These are phyloP conservation scores for Apotomis capreana DNA, from an alignment of 2,888 invertebrate genomes.

Conservation along the genomic window DNA sequence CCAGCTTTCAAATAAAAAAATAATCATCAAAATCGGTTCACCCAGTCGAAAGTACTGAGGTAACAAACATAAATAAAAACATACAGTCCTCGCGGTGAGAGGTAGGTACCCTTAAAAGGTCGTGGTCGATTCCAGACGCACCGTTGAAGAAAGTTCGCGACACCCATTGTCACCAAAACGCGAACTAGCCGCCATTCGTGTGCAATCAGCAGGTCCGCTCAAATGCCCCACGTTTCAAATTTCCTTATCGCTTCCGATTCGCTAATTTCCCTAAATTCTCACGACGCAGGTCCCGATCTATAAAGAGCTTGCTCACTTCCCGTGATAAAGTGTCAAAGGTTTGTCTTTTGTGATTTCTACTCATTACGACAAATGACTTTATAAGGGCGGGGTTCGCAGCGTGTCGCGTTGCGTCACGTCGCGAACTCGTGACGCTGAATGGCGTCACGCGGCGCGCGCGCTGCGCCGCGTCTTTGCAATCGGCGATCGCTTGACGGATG, in stretches of 20 bases:
- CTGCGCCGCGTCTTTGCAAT: constrained; percentile 56
- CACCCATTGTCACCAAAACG: constrained; percentile 24
- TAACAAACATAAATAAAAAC: too few species aligned
- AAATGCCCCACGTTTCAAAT: constrained; percentile 47
- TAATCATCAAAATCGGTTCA: too few species aligned
- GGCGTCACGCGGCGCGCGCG: constrained; percentile 68
- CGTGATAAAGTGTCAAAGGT: constrained; percentile 57
- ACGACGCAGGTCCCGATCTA: constrained; percentile 37
- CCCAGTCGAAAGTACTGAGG: too few species aligned
- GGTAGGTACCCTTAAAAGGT: too few species aligned
- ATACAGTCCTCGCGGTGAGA: too few species aligned
- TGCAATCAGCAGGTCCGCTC: constrained; percentile 16
- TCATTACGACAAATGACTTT: constrained; percentile 51
- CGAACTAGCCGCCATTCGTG: constrained; percentile 22
- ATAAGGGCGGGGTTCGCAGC: constrained; percentile 50
- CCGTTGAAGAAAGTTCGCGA: constrained; percentile 21
- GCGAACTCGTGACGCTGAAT: constrained; percentile 64
- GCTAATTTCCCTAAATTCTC: constrained; percentile 38
- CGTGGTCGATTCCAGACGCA: not conserved
- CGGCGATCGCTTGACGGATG: constrained; percentile 36
- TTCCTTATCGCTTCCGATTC: constrained; percentile 43
- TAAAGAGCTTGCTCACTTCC: constrained; percentile 43
- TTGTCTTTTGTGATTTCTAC: constrained; percentile 58
- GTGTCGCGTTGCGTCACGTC: constrained; percentile 50
- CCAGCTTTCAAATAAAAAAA: too few species aligned